A percentile compares a stretch with the other conserved stretches of the same genome.
Conservation (phyloP, 1,140 invertebrate species). For the Formica exsecta region DNA sequence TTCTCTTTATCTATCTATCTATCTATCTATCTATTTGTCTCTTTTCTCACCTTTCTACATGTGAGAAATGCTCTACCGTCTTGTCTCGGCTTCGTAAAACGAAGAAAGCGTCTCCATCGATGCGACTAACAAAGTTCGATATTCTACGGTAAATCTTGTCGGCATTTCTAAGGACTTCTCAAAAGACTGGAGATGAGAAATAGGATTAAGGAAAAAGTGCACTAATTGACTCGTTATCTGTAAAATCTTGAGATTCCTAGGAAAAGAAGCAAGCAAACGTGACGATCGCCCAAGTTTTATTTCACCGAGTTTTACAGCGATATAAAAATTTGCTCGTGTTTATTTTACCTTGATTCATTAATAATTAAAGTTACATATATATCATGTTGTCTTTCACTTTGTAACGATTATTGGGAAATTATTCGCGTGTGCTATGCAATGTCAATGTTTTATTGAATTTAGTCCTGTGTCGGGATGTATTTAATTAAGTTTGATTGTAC, state of each 20-base stretch:
- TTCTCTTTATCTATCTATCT: background rate
- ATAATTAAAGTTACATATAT: background rate
- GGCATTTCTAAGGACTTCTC: constrained; percentile 51
- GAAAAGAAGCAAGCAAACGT: constrained; percentile 1
- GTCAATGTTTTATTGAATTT: constrained; percentile 7
- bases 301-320: constrained; percentile 28
- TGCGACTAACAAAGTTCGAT: constrained; percentile 29
- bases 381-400: constrained; percentile 2
- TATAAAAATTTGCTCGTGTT: constrained; percentile 29
- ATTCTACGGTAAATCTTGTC: constrained; percentile 56
- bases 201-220: constrained; percentile 59
- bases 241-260: constrained; percentile 33
- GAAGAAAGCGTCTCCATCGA: constrained; percentile 2
- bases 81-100: constrained; percentile 8
- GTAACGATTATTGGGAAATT: background rate
- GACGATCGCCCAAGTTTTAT: constrained; percentile 22
- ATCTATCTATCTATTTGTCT: too few relatives aligned
- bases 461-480: background rate
- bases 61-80: background rate
- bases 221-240: constrained; percentile 57
- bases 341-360: constrained; percentile 20
- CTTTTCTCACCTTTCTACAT: background rate
- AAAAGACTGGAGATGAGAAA: constrained; percentile 60
- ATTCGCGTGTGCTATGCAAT: background rate
- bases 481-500: background rate